phyloP scores from a whole-genome alignment of 2,797 vertebrate species.

The Melanitta fusca region DNA sequence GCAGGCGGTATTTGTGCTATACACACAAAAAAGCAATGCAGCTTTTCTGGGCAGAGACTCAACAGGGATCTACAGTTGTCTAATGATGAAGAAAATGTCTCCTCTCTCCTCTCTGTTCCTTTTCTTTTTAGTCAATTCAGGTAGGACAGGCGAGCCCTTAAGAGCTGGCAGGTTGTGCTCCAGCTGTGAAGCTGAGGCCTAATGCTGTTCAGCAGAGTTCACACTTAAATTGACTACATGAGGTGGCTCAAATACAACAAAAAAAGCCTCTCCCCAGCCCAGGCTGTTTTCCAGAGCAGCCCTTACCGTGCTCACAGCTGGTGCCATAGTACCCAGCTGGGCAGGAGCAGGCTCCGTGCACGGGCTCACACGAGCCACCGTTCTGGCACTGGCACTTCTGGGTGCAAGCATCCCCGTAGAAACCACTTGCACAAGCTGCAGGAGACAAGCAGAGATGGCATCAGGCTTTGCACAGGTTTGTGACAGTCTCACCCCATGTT shows the following conservation, averaged over 20 bases:
- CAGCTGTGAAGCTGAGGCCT: neutral
- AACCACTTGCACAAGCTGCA: conserved; percentile 53
- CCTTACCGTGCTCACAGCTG: conserved; percentile 73
- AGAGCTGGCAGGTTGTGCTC: neutral
- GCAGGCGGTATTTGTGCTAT: rapidly evolving
- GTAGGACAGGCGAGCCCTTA: neutral
- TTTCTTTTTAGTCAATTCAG: neutral
- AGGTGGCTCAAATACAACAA: neutral
- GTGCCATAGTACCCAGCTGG: conserved; percentile 50
- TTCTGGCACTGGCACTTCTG: conserved; percentile 72
- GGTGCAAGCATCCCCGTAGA: conserved; percentile 55
- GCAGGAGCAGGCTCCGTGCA: conserved; percentile 69
- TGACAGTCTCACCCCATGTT: neutral
- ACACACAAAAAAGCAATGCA: neutral
- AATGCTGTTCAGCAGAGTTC: neutral
- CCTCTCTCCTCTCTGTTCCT: neutral
- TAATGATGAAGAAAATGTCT: neutral
- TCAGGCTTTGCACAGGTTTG: neutral
- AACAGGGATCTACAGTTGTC: neutral
- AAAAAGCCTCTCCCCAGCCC: neutral
- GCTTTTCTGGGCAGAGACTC: neutral
- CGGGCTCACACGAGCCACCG: conserved; percentile 47
- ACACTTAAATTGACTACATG: rapidly evolving
- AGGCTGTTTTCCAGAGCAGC: rapidly evolving
- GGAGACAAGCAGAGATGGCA: neutral